These are phyloP conservation scores for Ptilorrhoa leucosticta DNA, from an alignment of 2,113 vertebrate genomes.

Conservation along the genomic window DNA sequence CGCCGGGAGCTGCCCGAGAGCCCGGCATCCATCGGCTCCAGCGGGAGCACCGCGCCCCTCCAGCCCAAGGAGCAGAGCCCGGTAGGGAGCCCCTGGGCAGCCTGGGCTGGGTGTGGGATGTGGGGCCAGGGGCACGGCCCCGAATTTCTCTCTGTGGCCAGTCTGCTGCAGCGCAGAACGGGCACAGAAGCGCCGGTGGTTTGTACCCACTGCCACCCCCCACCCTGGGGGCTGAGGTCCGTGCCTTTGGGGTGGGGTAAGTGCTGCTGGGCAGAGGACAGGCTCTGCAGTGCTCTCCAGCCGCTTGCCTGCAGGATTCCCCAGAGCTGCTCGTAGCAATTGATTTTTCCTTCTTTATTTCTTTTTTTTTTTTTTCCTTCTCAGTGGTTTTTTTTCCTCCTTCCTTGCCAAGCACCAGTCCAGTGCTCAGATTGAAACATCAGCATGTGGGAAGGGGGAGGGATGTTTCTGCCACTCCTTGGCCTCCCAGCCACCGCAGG, in stretches of 20 bases:
- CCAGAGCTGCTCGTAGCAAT: not conserved
- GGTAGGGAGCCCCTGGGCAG: constrained; percentile 45
- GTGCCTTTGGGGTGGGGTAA: fast-evolving
- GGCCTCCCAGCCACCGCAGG: not conserved
- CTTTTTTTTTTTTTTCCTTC: no score
- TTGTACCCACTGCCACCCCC: fast-evolving
- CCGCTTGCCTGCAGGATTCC: not conserved
- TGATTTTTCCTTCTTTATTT: not conserved
- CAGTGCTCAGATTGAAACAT: constrained; percentile 48
- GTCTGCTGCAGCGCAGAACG: fast-evolving
- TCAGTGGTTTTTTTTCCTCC: not conserved
- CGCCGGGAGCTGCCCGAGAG: constrained; percentile 75
- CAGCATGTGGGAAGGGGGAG: not conserved
- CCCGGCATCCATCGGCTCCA: constrained; percentile 73
- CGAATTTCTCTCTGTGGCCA: fast-evolving
- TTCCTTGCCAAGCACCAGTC: not conserved
- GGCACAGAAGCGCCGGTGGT: fast-evolving
- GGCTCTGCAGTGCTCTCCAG: not conserved
- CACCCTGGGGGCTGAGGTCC: fast-evolving
- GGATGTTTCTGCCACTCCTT: not conserved
- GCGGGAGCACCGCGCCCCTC: constrained; percentile 71
- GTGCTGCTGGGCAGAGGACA: not conserved
- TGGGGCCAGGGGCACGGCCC: fast-evolving
- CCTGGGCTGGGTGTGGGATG: fast-evolving
- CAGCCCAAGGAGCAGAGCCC: constrained; percentile 75